Conservation (phyloP, 2,888 invertebrate species). For the Drosophila hamatofila region DNA sequence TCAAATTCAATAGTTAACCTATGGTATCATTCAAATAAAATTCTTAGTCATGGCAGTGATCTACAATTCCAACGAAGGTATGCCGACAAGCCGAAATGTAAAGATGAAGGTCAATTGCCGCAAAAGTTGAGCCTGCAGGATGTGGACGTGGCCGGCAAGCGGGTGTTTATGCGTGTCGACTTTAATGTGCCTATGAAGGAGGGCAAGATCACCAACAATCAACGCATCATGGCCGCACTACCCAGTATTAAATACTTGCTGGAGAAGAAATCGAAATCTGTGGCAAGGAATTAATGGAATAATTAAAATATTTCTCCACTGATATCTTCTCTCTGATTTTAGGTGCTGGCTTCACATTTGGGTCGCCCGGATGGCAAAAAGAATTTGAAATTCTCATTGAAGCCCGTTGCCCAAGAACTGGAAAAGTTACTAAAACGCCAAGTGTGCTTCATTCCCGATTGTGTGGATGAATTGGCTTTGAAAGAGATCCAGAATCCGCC, state of each 20-base stretch:
- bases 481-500: slow-evolving; percentile 93
- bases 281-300: slow-evolving; percentile 83
- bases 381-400: slow-evolving; percentile 94
- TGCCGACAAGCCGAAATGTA: slow-evolving; percentile 1
- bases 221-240: slow-evolving; percentile 97
- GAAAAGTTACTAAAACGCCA: slow-evolving; percentile 91
- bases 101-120: neutral
- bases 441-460: slow-evolving; percentile 93
- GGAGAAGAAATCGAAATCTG: slow-evolving; percentile 95
- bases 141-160: slow-evolving; percentile 93
- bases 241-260: slow-evolving; percentile 97
- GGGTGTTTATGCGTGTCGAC: slow-evolving; percentile 99
- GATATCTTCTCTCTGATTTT: neutral
- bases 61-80: slow-evolving; percentile 5
- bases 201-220: slow-evolving; percentile 98
- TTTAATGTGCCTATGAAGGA: slow-evolving; percentile 99
- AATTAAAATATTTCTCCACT: neutral
- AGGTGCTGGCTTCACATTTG: slow-evolving; percentile 97
- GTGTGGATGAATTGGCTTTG: slow-evolving; percentile 96
- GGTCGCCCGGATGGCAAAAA: slow-evolving; percentile 97
- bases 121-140: slow-evolving; percentile 96
- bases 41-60: neutral
- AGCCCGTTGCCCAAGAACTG: slow-evolving; percentile 96
- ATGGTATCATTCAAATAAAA: neutral
- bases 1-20: slow-evolving; percentile 6